Evolutionary conservation across 2,888 invertebrate species (phyloP), one percentile per base, ranked within the genome.

Genomic region (Dicyrtoma fusca): DNA sequence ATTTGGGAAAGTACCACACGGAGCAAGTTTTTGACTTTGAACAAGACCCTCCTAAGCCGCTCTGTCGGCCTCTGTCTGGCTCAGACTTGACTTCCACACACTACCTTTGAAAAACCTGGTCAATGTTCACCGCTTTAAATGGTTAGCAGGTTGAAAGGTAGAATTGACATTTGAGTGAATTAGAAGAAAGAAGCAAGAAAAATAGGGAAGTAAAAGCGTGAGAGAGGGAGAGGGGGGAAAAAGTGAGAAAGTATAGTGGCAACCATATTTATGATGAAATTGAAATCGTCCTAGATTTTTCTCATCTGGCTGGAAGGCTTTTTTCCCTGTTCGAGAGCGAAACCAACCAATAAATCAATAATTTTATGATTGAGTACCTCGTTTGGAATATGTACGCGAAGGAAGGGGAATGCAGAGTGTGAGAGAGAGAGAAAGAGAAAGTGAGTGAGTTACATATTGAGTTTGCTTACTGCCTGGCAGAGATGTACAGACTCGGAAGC

Each of bases 221-320:
- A 49, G 64, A 47, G 47, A 26, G 11, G 49, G 13, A n/a, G 21
- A 25, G 23, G 51, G 19, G 42, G 19, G 19, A 53, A 25, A 42
- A 3, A 25, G 68, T 14, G 47, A 19, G 64, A 47, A 23, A 47
- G 23, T 45, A 25, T 42, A 42, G 64, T 14, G 21, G n/a, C 6
- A 47, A 64, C 45, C 19, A 57, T 68, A 59, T 68, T 68, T 57
- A 68, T 57, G 57, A 45, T 19, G 63, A 68, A 68, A 57, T 68
- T 68, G 68, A 68, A 68, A 68, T 68, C 68, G 57, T 42, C 68
- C 68, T 68, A 68, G 57, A 68, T 68, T 68, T 68, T 68, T 68
- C 68, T 68, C 68, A 68, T 68, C 57, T 57, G 45, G 45, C 25
- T 68, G 57, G 68, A 68, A 68, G 68, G 57, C 57, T 68, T 42